phyloP scores from a whole-genome alignment of 2,888 invertebrate species.

The Odiellus spinosus region DNA sequence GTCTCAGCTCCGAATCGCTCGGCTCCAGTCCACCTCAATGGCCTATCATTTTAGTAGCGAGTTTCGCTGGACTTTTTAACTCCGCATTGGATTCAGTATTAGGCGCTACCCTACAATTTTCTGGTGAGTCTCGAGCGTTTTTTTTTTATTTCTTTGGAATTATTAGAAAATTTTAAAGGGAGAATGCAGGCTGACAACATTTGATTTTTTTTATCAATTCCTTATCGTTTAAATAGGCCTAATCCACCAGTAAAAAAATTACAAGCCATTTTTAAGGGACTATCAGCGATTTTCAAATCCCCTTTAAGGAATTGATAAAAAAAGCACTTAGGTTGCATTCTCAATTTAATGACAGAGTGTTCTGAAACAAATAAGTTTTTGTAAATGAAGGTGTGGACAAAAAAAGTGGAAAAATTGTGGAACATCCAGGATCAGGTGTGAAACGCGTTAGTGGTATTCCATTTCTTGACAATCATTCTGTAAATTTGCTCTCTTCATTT shows the following conservation, averaged over 20 bases:
- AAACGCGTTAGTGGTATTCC: slow-evolving; percentile 57
- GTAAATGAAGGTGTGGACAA: slow-evolving; percentile 43
- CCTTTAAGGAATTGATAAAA: no score
- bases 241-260: no score
- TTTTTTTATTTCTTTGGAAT: no score
- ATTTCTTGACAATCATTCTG: slow-evolving; percentile 69
- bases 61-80: slow-evolving; percentile 57
- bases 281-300: no score
- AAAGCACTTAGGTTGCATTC: no score
- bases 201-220: no score
- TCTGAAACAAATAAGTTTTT: background rate
- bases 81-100: slow-evolving; percentile 66
- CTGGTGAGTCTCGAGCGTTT: slow-evolving; percentile 39
- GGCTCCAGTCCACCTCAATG: slow-evolving; percentile 41
- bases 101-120: slow-evolving; percentile 71
- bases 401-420: slow-evolving; percentile 48
- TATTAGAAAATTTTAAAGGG: no score
- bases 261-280: no score
- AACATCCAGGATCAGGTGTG: slow-evolving; percentile 49
- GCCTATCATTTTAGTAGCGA: slow-evolving; percentile 57
- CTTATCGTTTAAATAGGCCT: no score
- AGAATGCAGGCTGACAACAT: no score
- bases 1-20: slow-evolving; percentile 29
- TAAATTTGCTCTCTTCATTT: slow-evolving; percentile 65
- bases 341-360: no score